Evolutionary conservation across 92 coral and sea anemone genomes (phyloP), one percentile per base, ranked within the genome.

Genomic region (Siderastrea siderea): DNA sequence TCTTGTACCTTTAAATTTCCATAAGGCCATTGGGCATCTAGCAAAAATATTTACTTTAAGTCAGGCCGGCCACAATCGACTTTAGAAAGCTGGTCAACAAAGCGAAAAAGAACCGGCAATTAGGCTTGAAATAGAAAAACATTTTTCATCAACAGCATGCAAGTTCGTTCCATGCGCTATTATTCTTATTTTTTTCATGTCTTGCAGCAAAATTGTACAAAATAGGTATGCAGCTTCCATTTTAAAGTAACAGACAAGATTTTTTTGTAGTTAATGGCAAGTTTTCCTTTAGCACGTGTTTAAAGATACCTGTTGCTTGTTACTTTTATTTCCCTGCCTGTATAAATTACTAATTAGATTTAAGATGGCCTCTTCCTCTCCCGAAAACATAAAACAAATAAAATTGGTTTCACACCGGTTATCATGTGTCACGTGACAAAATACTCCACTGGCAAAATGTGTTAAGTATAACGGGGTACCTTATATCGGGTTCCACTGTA

Each of bases 1-100:
- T 70, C 86, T 82, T 82, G 78, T 71, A 82, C 78, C 78, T 38
- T 51, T 4, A 82, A 38, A 11, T 45, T 58, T 71, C 17, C 38
- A 1, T 4, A 47, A 43, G 15, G 9, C n/a, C 7, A 82, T 70
- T 82, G 86, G 86, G 47, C 16, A 44, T 46, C 68, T 59, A 5
- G n/a, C 38, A 46, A 57, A 69, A 82, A 71, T 71, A 82, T 82
- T 81, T 82, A 70, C n/a, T 38, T 71, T 57, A 5, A 47, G 38
- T 15, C 7, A 7, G 77, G 14, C 2, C 1, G 50, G 12, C 26
- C 15, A 68, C 45, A 43, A 45, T 6, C 7, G 11, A 6, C 7
- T 38, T 47, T 6, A 13, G 60, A 61, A 6, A 38, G 15, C 0
- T 45, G 6, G 17, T 73, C 46, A 15, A 2, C 5, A 17, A 19